Base-by-base conservation (phyloP, 2,888 invertebrate species). In the Anarsia innoxiella region DNA sequence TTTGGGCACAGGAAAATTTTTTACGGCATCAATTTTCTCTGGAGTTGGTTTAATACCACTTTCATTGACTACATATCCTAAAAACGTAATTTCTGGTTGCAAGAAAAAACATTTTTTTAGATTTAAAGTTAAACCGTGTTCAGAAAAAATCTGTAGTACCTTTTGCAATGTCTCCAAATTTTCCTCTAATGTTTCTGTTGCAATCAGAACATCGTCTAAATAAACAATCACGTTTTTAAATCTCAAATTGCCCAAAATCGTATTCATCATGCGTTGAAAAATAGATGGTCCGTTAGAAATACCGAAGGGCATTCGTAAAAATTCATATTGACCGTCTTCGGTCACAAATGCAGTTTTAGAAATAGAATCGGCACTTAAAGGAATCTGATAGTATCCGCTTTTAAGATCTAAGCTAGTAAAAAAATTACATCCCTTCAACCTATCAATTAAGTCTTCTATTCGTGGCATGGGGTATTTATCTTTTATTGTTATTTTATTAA, bases 381-480 rank as follows among this genome's bases (percentile, higher is more conserved):
- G 42, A 2, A 48, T 38, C 12, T 42, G 45, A 31, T 48, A 42
- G n/a, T 45, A 51, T 0, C 45, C 50, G 0, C 36, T 12, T 1
- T 23, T 31, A 16, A 33, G 13, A 29, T 44, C 44, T 11, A 44
- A 3, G 1, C 16, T 15, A 2, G 33, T 25, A 23, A 33, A 46
- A 15, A 15, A 41, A 9, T 25, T 25, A n/a, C 14, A 10, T 1
- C 25, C 39, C 3, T 36, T 36, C 11, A 47, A 26, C 5, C 31
- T 9, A 28, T 35, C 30, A 6, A 47, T n/a, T n/a, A n/a, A n/a
- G n/a, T n/a, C n/a, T n/a, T n/a, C n/a, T n/a, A n/a, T n/a, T n/a
- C n/a, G n/a, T n/a, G n/a, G n/a, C n/a, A n/a, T n/a, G n/a, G n/a
- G n/a, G n/a, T n/a, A n/a, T n/a, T n/a, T n/a, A n/a, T n/a, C n/a